Percentiles rank a stretch among this genome's conserved stretches.
These are phyloP conservation scores for Dipodomys stephensi DNA, from an alignment of 2,113 vertebrate species.

Conservation along the genomic window DNA sequence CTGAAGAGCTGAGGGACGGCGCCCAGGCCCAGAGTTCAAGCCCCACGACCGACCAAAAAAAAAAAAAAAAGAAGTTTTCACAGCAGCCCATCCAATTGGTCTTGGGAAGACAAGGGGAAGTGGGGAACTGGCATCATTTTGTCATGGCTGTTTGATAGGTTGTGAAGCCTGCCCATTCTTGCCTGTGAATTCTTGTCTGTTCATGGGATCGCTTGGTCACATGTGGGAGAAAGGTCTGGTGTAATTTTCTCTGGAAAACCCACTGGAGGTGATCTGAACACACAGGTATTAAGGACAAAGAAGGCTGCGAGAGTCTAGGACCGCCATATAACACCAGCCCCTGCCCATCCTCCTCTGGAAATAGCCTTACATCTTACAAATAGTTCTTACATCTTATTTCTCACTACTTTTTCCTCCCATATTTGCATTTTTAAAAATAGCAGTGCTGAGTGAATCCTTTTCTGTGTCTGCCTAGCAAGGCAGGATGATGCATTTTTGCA, in stretches of 20 bases:
- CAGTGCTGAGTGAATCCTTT: slow-evolving; percentile 51
- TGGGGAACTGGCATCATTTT: background rate
- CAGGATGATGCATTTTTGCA: slow-evolving; percentile 38
- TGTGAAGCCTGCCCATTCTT: background rate
- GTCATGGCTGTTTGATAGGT: background rate
- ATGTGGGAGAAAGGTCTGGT: background rate
- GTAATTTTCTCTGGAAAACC: background rate
- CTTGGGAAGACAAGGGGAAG: background rate
- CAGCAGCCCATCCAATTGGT: background rate
- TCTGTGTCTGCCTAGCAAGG: slow-evolving; percentile 62
- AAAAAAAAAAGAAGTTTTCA: background rate
- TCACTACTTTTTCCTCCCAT: slow-evolving; percentile 19
- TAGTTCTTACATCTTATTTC: slow-evolving; percentile 8
- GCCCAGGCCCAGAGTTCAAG: too few species aligned
- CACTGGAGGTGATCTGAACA: background rate
- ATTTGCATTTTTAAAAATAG: slow-evolving; percentile 71
- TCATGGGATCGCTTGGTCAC: background rate
- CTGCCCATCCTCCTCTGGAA: background rate
- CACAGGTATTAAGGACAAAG: background rate
- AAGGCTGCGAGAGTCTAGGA: background rate
- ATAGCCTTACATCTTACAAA: background rate
- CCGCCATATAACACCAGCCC: rapidly evolving
- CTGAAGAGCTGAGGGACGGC: too few species aligned
- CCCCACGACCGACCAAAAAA: too few species aligned
- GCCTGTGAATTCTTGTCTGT: background rate